Conservation (phyloP, 2,113 vertebrate genomes). For the Amia ocellicauda region DNA sequence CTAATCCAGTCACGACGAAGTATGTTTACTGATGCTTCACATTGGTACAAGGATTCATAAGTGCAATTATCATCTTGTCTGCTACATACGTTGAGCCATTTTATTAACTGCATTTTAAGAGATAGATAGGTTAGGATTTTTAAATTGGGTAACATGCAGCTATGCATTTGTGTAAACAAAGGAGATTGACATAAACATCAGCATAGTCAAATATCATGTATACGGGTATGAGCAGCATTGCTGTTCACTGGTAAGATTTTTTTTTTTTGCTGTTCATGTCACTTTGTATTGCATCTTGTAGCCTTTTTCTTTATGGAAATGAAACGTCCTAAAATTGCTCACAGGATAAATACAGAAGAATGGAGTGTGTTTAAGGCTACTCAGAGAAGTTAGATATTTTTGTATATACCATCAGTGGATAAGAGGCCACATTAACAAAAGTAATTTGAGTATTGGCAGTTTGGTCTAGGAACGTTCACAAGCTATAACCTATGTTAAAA, state of each 20-base stretch:
- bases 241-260: conserved; percentile 46
- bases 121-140: conserved; percentile 20
- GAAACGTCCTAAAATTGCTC: too few relatives aligned
- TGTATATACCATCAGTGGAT: too few relatives aligned
- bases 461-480: too few relatives aligned
- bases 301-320: background rate
- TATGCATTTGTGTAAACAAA: conserved; percentile 13
- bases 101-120: conserved; percentile 31
- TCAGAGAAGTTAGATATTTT: too few relatives aligned
- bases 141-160: conserved; percentile 22
- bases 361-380: too few relatives aligned
- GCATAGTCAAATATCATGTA: conserved; percentile 56
- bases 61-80: conserved; percentile 93
- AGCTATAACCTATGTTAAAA: too few relatives aligned
- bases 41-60: conserved; percentile 75
- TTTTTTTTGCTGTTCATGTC: conserved; percentile 15
- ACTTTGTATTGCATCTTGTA: background rate
- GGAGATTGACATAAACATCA: conserved; percentile 38
- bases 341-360: too few relatives aligned
- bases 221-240: conserved; percentile 69
- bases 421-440: too few relatives aligned
- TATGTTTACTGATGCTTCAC: conserved; percentile 57
- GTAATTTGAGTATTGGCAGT: too few relatives aligned
- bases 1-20: conserved; percentile 44
- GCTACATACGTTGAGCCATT: conserved; percentile 60